Conservation (phyloP, 2,888 invertebrate genomes). For the Buathra laborator region DNA sequence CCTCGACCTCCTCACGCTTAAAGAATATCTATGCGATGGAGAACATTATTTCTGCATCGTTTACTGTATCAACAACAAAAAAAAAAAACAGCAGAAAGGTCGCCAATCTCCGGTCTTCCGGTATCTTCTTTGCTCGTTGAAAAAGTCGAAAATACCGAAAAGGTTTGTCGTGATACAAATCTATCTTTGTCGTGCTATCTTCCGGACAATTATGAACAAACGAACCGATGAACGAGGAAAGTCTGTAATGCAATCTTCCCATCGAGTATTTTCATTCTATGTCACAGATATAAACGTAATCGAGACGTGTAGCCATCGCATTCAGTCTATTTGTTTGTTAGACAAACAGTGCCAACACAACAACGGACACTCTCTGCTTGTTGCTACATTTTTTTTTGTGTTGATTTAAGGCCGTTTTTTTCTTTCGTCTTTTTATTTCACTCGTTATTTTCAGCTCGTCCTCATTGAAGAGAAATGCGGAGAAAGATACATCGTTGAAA, state of each 20-base stretch:
- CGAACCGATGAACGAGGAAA: neutral
- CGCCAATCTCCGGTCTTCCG: conserved; percentile 1
- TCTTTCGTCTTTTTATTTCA: neutral
- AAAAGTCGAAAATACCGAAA: neutral
- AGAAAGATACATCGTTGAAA: neutral
- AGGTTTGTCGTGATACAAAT: neutral
- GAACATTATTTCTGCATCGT: neutral
- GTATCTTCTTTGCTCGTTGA: neutral
- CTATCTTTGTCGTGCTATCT: neutral
- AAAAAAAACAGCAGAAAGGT: neutral
- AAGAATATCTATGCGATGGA: neutral
- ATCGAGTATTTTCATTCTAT: neutral
- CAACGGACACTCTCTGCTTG: neutral
- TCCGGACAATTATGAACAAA: neutral
- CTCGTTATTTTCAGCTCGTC: neutral
- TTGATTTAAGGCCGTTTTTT: neutral
- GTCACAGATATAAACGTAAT: neutral
- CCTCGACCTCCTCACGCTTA: neutral
- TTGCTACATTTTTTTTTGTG: neutral
- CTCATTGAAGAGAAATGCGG: neutral
- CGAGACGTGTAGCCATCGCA: no score
- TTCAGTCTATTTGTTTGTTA: neutral
- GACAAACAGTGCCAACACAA: neutral
- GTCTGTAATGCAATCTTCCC: neutral
- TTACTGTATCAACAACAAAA: neutral